Conservation (phyloP, 2,113 vertebrate genomes). For the Antennarius striatus region DNA sequence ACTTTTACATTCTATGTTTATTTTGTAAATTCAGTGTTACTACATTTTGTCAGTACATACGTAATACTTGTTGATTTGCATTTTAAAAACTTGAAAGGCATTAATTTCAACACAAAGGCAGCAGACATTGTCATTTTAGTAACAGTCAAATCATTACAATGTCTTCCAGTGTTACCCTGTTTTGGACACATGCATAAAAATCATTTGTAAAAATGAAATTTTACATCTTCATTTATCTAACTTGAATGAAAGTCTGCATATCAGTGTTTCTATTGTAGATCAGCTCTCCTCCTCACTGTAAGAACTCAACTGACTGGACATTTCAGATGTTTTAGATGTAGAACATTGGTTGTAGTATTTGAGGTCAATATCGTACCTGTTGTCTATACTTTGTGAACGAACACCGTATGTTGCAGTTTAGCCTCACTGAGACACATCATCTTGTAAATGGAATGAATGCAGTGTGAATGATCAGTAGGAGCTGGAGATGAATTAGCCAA, state of each 20-base stretch:
- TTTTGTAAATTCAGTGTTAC: conserved; percentile 24
- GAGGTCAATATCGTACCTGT: conserved; percentile 48
- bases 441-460: conserved; percentile 56
- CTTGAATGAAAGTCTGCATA: conserved; percentile 12
- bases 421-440: conserved; percentile 25
- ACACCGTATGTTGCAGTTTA: conserved; percentile 18
- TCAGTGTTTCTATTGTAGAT: conserved; percentile 10
- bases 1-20: conserved; percentile 11
- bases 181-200: conserved; percentile 43
- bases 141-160: conserved; percentile 25
- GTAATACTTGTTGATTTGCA: too few relatives aligned
- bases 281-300: conserved; percentile 14
- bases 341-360: conserved; percentile 57
- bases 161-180: conserved; percentile 58
- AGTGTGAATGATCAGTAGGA: conserved; percentile 56
- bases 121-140: conserved; percentile 37
- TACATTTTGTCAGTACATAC: neutral
- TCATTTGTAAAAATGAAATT: conserved; percentile 12
- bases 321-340: conserved; percentile 53
- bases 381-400: conserved; percentile 45
- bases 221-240: neutral
- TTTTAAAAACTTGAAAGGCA: neutral
- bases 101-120: conserved; percentile 33
- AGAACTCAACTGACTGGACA: conserved; percentile 15
- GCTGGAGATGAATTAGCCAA: conserved; percentile 63